These are phyloP conservation scores for Drosophila miranda DNA, from an alignment of 1,140 invertebrate species.

Conservation along the genomic window DNA sequence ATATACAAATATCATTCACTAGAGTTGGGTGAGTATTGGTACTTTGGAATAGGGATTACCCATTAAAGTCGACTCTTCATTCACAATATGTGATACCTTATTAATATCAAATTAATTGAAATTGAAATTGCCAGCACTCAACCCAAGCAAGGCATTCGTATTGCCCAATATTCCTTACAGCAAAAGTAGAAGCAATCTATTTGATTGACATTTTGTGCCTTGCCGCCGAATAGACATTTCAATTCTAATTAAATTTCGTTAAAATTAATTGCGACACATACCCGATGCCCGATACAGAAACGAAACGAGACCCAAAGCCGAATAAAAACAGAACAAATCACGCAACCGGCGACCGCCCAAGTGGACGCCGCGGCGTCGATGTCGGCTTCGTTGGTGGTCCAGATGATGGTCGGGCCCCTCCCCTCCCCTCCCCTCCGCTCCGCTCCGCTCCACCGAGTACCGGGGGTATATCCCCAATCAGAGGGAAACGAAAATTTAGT, in stretches of 20 bases:
- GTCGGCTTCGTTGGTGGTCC: constrained; percentile 54
- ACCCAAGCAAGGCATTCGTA: too few relatives aligned
- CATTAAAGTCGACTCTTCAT: too few relatives aligned
- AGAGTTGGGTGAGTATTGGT: too few relatives aligned
- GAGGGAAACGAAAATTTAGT: constrained; percentile 53
- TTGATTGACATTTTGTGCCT: constrained; percentile 34
- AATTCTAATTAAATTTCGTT: constrained; percentile 56
- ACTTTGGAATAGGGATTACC: too few relatives aligned
- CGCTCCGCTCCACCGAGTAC: not conserved
- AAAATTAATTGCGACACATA: constrained; percentile 54
- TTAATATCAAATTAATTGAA: too few relatives aligned
- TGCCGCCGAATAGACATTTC: constrained; percentile 20
- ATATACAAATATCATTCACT: too few relatives aligned
- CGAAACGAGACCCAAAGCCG: constrained; percentile 14
- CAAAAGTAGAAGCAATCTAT: constrained; percentile 13
- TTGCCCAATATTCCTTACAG: constrained; percentile 10
- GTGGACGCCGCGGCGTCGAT: constrained; percentile 6
- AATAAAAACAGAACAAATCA: constrained; percentile 47
- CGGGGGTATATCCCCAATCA: constrained; percentile 24
- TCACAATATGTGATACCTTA: too few relatives aligned
- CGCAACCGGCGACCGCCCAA: constrained; percentile 54
- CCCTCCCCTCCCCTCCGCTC: not conserved
- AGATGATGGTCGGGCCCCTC: not conserved
- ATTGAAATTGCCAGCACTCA: too few relatives aligned
- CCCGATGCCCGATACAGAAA: constrained; percentile 14